phyloP scores from a whole-genome alignment of 2,113 vertebrate species.

The Bettongia penicillata region DNA sequence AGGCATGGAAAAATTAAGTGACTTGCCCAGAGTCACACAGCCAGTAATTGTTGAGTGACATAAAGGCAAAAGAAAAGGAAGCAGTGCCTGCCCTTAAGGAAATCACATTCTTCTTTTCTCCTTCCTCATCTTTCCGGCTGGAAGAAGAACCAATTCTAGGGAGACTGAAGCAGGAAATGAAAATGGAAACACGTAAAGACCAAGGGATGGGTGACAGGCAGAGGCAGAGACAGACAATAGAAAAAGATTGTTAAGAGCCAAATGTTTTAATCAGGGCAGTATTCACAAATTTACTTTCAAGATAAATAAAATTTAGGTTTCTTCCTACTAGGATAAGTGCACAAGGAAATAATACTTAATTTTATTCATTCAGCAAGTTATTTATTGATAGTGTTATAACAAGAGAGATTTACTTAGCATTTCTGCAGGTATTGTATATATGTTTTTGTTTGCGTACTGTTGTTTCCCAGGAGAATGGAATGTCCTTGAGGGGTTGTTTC shows the following conservation, averaged over 20 bases:
- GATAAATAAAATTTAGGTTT: neutral
- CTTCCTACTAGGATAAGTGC: conserved; percentile 43
- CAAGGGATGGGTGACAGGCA: neutral
- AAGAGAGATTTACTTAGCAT: neutral
- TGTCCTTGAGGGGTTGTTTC: neutral
- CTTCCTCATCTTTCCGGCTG: neutral
- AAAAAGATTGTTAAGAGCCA: conserved; percentile 4
- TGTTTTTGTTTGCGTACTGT: neutral
- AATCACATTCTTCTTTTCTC: neutral
- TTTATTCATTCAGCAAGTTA: neutral
- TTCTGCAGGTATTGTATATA: neutral
- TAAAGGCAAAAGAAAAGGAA: neutral
- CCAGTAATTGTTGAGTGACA: neutral
- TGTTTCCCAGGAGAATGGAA: neutral
- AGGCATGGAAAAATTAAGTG: neutral
- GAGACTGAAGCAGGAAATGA: conserved; percentile 24
- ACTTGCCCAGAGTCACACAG: neutral
- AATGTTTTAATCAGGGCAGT: conserved; percentile 6
- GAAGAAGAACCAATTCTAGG: conserved; percentile 38
- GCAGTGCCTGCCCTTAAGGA: neutral
- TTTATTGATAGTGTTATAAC: neutral
- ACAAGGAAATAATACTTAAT: conserved; percentile 37
- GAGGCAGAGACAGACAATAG: neutral
- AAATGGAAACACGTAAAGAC: conserved; percentile 33
- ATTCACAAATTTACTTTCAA: conserved; percentile 21